Base-by-base conservation (phyloP, 1,140 invertebrate genomes). In the Atta colombica region DNA sequence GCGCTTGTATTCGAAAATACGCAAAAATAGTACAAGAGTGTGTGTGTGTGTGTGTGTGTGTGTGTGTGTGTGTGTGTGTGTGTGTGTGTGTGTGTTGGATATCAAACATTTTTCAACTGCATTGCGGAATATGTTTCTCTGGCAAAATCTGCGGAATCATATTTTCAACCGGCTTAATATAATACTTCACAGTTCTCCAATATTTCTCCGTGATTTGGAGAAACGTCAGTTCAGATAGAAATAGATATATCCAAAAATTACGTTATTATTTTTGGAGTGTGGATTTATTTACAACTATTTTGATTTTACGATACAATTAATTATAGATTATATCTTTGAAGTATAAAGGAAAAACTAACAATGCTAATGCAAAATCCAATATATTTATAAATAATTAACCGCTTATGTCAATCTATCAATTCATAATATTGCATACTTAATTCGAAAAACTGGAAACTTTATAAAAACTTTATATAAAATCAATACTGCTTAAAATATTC, bases 61-160 rank as follows among this genome's bases (percentile, higher is more conserved):
- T 25, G 25, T 25, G 25, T 25, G 25, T 25, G 25, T 25, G 25
- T 25, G 25, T 25, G 25, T 35, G 4, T 35, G 0, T 35, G 35
- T 35, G 6, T 25, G 25, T 25, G 25, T 39, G 35, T 39, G 7
- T 39, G 35, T 39, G 6, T 39, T 14, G n/a, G n/a, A 25, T 69
- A 69, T 69, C 10, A 49, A 45, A 69, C 8, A 25, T 49, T 49
- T 68, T 69, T 49, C 66, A 49, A 49, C 39, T 68, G n/a, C 65
- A 21, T 68, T 68, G 35, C 12, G n/a, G 4, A 69, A 69, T 25
- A 69, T 45, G n/a, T 45, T 28, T 68, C 10, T 69, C 21, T 69
- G 12, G 12, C 12, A 69, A 69, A 21, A 49, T 45, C 12, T 49
- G 39, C 12, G 39, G 6, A 69, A 69, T 69, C n/a, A 49, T 69